Base-by-base conservation (phyloP, 2,888 invertebrate species). In the Lasius platythorax region DNA sequence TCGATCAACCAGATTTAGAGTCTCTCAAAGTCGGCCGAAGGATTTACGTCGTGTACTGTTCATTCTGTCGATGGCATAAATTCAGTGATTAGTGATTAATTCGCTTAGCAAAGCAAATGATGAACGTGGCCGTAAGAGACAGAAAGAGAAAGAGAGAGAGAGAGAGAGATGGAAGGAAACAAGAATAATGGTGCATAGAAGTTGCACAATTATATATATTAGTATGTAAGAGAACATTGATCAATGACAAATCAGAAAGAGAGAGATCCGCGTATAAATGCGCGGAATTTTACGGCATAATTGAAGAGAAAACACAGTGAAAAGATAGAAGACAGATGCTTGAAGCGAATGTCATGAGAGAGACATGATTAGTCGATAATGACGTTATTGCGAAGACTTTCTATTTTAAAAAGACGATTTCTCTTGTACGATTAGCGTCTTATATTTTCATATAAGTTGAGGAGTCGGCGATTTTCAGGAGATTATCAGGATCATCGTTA, bases 21-120 rank as follows among this genome's bases (percentile, higher is more conserved):
- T 28, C 68, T 67, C 9, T 78, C n/a, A 43, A 6, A 67, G n/a
- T 68, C n/a, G 30, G 6, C 5, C 30, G 78, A 37, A 15, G 37
- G 33, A 63, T 73, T 50, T 37, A 81, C 28, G 73, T 28, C 79
- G 46, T 37, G 58, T 72, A 81, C 61, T 73, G 73, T 81, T 61
- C 33, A 73, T 46, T 81, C 61, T 63, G 37, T 79, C 72, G 61
- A 12, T 81, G 37, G 50, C 61, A 81, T 73, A 50, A 72, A 63
- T 79, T 46, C 12, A 61, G 33, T 33, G 28, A 73, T 81, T 81
- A 81, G 61, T 81, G 5, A 63, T 81, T 73, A 73, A 73, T 79
- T 79, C 18, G 23, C 73, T 63, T 72, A 73, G 73, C 18, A 73
- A 79, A 79, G 79, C 61, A 37, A 66, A 73, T 18, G n/a, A 50